phyloP scores from a whole-genome alignment of 2,888 invertebrate genomes.

The Rhaphigaster nebulosa region DNA sequence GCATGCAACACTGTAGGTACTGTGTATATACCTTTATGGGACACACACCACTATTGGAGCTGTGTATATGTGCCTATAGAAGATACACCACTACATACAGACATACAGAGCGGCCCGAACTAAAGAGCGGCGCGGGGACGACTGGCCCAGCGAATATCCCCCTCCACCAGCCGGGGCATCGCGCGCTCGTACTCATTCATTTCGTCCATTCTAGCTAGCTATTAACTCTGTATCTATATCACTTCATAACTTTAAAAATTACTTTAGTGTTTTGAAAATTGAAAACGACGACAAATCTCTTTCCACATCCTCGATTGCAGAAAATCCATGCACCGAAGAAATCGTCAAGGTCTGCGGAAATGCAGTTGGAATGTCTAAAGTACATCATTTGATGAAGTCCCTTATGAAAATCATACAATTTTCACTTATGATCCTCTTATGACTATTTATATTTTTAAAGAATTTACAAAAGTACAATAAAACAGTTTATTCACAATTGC shows the following conservation, averaged over 20 bases:
- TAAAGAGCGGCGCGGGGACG: background rate
- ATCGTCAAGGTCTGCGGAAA: no score
- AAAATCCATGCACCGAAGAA: no score
- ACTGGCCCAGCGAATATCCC: background rate
- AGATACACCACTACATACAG: constrained; percentile 17
- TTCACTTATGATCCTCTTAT: no score
- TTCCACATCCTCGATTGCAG: no score
- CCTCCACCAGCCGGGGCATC: background rate
- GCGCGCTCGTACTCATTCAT: constrained; percentile 24
- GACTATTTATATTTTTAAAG: no score
- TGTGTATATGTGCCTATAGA: background rate
- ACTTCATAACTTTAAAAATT: background rate
- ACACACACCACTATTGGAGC: background rate
- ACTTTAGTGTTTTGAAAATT: no score
- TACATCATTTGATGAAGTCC: no score
- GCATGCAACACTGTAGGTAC: background rate
- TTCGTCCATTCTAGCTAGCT: background rate
- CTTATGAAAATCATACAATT: no score
- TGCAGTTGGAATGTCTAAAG: no score
- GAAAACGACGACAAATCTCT: no score
- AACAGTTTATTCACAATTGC: no score
- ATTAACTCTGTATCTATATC: background rate
- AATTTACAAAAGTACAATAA: no score
- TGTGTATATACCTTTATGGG: background rate
- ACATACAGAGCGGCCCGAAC: background rate